A percentile compares a stretch with the other conserved stretches of the same genome.
These are phyloP conservation scores for Branchellion lobata DNA, from an alignment of 2,888 invertebrate species.

Conservation along the genomic window DNA sequence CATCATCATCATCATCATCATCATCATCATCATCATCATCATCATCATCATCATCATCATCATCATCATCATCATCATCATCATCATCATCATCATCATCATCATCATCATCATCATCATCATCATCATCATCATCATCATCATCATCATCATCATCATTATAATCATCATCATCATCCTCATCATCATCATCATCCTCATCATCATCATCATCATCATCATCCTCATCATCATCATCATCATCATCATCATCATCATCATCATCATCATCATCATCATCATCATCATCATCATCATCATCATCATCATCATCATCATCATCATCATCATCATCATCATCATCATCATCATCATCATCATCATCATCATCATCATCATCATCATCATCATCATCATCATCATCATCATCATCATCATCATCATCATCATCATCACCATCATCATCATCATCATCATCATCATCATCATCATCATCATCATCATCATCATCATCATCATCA, in stretches of 20 bases:
- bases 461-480: background rate
- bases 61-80: slow-evolving; percentile 35
- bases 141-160: background rate
- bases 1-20: slow-evolving; percentile 23
- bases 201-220: slow-evolving; percentile 24
- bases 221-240: slow-evolving; percentile 13
- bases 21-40: slow-evolving; percentile 24
- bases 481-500: background rate
- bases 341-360: slow-evolving; percentile 20
- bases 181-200: slow-evolving; percentile 9
- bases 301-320: slow-evolving; percentile 18
- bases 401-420: slow-evolving; percentile 23
- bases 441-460: background rate
- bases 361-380: slow-evolving; percentile 22
- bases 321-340: slow-evolving; percentile 25
- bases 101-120: slow-evolving; percentile 22
- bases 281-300: slow-evolving; percentile 22
- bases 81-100: slow-evolving; percentile 15
- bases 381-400: slow-evolving; percentile 34
- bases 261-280: slow-evolving; percentile 23
- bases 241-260: slow-evolving; percentile 27
- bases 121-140: background rate
- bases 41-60: slow-evolving; percentile 23
- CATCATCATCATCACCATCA: slow-evolving; percentile 20
- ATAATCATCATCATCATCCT: slow-evolving; percentile 28